Conservation (phyloP, 2,113 vertebrate species). For the Pseudopodoces humilis region DNA sequence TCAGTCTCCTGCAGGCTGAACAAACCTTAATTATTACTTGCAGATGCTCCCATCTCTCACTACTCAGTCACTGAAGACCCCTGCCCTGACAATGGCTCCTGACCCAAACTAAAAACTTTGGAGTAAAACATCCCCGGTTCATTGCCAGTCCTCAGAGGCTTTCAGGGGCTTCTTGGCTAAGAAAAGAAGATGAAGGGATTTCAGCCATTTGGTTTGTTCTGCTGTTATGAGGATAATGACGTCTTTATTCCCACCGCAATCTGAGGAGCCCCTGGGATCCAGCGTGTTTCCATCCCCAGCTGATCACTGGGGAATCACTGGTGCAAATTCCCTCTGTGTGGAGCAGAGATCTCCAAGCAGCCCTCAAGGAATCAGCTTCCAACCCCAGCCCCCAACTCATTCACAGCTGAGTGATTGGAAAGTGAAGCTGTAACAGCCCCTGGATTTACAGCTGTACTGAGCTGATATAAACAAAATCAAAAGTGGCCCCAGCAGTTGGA, state of each 20-base stretch:
- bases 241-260: not conserved
- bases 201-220: not conserved
- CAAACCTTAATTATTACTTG: not conserved
- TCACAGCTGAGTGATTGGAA: not conserved
- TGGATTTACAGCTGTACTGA: conserved; percentile 1
- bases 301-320: not conserved
- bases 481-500: not conserved
- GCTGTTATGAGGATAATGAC: not conserved
- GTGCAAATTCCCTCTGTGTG: not conserved
- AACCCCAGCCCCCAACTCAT: not conserved
- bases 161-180: not conserved
- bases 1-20: not conserved
- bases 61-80: not conserved
- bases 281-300: not conserved
- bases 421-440: not conserved
- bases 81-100: not conserved
- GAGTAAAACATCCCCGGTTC: not conserved
- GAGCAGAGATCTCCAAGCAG: not conserved
- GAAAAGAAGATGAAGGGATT: not conserved
- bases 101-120: not conserved
- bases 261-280: not conserved
- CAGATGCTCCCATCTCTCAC: not conserved
- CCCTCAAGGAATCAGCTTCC: not conserved
- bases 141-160: not conserved
- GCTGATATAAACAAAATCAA: conserved; percentile 8